These are phyloP conservation scores for Nymphalis io DNA, from an alignment of 1,140 invertebrate species.

Conservation along the genomic window DNA sequence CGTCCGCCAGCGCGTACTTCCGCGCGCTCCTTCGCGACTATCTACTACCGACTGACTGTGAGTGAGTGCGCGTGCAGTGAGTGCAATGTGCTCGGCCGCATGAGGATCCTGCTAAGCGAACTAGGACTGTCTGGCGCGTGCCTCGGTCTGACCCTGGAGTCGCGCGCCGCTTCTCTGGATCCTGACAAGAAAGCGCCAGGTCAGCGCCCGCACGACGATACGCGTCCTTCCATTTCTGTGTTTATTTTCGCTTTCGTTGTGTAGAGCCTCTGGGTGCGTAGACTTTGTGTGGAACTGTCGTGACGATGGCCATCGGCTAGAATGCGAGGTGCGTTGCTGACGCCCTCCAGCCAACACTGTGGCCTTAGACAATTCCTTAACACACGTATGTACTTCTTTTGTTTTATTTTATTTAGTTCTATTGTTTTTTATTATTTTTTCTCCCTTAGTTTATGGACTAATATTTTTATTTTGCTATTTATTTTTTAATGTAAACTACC, in stretches of 20 bases:
- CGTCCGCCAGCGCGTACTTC: slow-evolving; percentile 70
- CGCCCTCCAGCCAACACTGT: slow-evolving; percentile 77
- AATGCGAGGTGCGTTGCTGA: slow-evolving; percentile 80
- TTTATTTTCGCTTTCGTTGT: slow-evolving; percentile 80
- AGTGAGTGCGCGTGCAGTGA: slow-evolving; percentile 79
- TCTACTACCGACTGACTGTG: slow-evolving; percentile 65
- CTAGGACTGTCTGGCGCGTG: slow-evolving; percentile 79
- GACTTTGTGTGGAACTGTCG: slow-evolving; percentile 78
- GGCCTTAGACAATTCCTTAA: slow-evolving; percentile 76
- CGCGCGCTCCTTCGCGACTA: slow-evolving; percentile 64
- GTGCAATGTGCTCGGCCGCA: slow-evolving; percentile 79
- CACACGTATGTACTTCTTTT: slow-evolving; percentile 72
- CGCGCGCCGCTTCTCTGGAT: slow-evolving; percentile 76
- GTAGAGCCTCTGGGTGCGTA: slow-evolving; percentile 76
- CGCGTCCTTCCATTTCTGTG: slow-evolving; percentile 74
- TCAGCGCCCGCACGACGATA: slow-evolving; percentile 74
- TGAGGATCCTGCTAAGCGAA: slow-evolving; percentile 81
- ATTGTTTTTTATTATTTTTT: slow-evolving; percentile 6
- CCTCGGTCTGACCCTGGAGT: slow-evolving; percentile 77
- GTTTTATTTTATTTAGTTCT: slow-evolving; percentile 56
- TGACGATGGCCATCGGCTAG: slow-evolving; percentile 79
- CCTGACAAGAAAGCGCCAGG: slow-evolving; percentile 78
- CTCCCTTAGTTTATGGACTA: slow-evolving; percentile 16
- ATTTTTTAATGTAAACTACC: background rate
- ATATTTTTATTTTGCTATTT: slow-evolving; percentile 38